These are phyloP conservation scores for Pseudococcus longispinus DNA, from an alignment of 2,888 invertebrate genomes.

Conservation along the genomic window DNA sequence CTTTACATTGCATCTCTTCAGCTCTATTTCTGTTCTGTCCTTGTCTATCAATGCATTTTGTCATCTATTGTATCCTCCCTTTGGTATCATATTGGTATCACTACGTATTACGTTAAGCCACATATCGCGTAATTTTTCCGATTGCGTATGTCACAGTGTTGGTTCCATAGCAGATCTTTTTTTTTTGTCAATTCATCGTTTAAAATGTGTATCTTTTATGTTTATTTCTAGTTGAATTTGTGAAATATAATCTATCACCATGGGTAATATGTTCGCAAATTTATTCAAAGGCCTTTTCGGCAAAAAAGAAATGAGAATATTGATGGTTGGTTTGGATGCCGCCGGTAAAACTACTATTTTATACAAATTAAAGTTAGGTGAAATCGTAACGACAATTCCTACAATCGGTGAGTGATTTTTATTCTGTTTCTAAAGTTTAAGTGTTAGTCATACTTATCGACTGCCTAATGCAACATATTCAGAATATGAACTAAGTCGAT, in stretches of 20 bases:
- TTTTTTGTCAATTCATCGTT: background rate
- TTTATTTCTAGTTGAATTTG: slow-evolving; percentile 33
- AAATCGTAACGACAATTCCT: slow-evolving; percentile 98
- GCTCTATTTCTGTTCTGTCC: background rate
- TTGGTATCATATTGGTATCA: background rate
- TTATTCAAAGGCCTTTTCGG: slow-evolving; percentile 99
- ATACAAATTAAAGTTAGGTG: slow-evolving; percentile 95
- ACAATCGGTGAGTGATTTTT: slow-evolving; percentile 82
- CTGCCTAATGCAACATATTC: background rate
- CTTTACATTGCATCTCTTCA: background rate
- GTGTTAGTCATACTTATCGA: background rate
- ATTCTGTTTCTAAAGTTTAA: slow-evolving; percentile 62
- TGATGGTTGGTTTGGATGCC: slow-evolving; percentile 98
- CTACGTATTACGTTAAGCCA: slow-evolving; percentile 4
- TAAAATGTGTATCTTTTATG: background rate
- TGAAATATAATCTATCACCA: slow-evolving; percentile 65
- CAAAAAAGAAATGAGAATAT: slow-evolving; percentile 99
- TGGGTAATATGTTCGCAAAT: slow-evolving; percentile 98
- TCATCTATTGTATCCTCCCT: background rate
- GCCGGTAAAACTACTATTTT: slow-evolving; percentile 98
- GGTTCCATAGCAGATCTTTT: background rate
- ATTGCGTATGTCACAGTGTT: background rate
- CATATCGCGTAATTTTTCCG: background rate
- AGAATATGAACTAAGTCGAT: background rate
- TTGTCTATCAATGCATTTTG: background rate